These are phyloP conservation scores for Meliscaeva auricollis DNA, from an alignment of 2,888 invertebrate species.

Conservation along the genomic window DNA sequence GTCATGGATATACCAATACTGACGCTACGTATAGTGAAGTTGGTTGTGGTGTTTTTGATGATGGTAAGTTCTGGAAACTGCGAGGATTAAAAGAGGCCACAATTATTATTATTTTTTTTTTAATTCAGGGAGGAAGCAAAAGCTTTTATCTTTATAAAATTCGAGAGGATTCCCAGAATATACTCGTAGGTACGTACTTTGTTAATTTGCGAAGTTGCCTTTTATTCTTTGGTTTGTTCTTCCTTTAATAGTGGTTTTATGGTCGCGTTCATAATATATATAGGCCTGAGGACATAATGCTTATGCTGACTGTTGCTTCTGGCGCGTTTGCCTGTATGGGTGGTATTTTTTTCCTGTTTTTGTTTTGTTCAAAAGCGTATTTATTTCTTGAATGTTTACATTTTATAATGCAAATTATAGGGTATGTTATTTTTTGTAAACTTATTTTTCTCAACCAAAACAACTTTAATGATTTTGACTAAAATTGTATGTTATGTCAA, in stretches of 20 bases:
- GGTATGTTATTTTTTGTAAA: slow-evolving; percentile 27
- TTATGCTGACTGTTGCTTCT: slow-evolving; percentile 68
- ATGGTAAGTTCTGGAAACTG: neutral
- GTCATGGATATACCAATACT: slow-evolving; percentile 19
- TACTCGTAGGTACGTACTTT: slow-evolving; percentile 20
- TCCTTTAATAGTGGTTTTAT: slow-evolving; percentile 27
- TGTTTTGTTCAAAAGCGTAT: neutral
- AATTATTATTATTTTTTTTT: neutral
- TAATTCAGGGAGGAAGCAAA: too few relatives aligned
- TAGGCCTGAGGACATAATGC: slow-evolving; percentile 43
- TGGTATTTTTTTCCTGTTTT: neutral
- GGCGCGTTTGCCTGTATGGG: neutral
- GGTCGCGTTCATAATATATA: slow-evolving; percentile 55
- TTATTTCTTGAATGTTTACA: neutral
- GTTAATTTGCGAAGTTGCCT: slow-evolving; percentile 30
- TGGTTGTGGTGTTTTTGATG: neutral
- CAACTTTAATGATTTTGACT: too few relatives aligned
- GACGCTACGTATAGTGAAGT: neutral
- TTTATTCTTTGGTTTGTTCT: neutral
- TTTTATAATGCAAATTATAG: slow-evolving; percentile 52
- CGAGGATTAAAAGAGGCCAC: slow-evolving; percentile 3
- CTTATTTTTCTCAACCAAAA: too few relatives aligned
- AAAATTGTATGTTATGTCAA: too few relatives aligned
- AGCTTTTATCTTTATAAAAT: slow-evolving; percentile 43
- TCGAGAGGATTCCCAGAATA: slow-evolving; percentile 15